Evolutionary conservation across 2,888 invertebrate species (phyloP), one percentile per base, ranked within the genome.

Genomic region (Zelleria hepariella): DNA sequence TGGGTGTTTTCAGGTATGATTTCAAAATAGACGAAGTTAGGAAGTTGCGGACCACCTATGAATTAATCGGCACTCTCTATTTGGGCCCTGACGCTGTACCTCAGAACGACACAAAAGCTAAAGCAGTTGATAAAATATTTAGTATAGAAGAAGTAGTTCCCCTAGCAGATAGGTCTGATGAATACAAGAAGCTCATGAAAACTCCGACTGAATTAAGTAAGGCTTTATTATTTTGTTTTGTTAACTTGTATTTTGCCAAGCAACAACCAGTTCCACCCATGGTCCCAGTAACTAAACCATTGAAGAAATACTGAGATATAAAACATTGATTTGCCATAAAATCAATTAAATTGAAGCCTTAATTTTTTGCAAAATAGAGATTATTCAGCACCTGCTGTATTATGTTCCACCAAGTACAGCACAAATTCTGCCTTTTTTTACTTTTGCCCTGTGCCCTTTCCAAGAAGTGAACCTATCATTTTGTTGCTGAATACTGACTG

Each of bases 41-140:
- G 52, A 89, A 84, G 63, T 68, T 73, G 2, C 74, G 80, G 63
- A 80, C 70, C 63, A 68, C 70, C 59, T 72, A 81, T 63, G 82
- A 86, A 57, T 68, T 93, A 18, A 73, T 79, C 18, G 93, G 93
- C n/a, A 91, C 90, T 6, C 64, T 93, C 8, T 90, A 90, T 63
- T 77, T 92, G 21, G 92, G 92, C 15, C 76, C 74, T 27, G 86
- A 90, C 23, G 79, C 78, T n/a, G 72, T 91, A 2, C 89, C 91
- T 0, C 80, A 94, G 54, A 87, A 92, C 70, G 90, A 93, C 65
- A 92, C 92, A 0, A 78, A 62, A 67, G 78, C 94, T 0, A 79
- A 82, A 64, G 89, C 92, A 56, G 82, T 81, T 4, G 90, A 93
- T 69, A 94, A 94, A 69, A 83, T 95, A 58, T 94, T 91, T 80